Base-by-base conservation (phyloP, 1,140 invertebrate genomes). In the Euura saliciscinereae region DNA sequence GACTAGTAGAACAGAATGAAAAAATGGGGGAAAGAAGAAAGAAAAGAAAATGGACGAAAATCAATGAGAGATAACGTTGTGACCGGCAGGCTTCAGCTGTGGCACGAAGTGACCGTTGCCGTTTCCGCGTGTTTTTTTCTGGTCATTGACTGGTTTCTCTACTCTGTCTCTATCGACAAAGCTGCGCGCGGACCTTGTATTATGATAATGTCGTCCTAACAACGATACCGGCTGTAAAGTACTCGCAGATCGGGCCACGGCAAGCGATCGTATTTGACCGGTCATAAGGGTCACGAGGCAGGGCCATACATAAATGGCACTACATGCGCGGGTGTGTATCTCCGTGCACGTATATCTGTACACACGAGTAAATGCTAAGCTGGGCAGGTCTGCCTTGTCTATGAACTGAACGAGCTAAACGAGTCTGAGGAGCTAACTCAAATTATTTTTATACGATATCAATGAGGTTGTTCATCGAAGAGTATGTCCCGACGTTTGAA, bases 51-150 rank as follows among this genome's bases (percentile, higher is more conserved):
- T 68, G 64, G 66, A 76, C 78, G 81, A 83, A 83, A 77, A 79
- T 79, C 81, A 71, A 76, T 80, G 77, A 81, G 78, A 87, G 85
- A 85, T 86, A 84, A 82, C 82, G 80, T 83, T 78, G 83, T 82
- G 51, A 59, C 51, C 51, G 51, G 8, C 51, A 59, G 28, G 84
- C 84, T 85, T 83, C 83, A 75, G 80, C 79, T 73, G 73, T 79
- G 74, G 82, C 82, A 87, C 82, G 84, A 85, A 84, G 83, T 84
- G 85, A 85, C 86, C 85, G 79, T 59, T 59, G 51, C 79, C 81
- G 81, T 85, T 87, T 86, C 85, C 85, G 85, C 84, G 84, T 86
- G 80, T 83, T 86, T 86, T 84, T 84, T 86, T 81, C 80, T 82
- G 78, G 80, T 79, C 82, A 81, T 80, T 78, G 77, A 82, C 75